phyloP scores from a whole-genome alignment of 1,140 invertebrate genomes.

The Sipha flava region DNA sequence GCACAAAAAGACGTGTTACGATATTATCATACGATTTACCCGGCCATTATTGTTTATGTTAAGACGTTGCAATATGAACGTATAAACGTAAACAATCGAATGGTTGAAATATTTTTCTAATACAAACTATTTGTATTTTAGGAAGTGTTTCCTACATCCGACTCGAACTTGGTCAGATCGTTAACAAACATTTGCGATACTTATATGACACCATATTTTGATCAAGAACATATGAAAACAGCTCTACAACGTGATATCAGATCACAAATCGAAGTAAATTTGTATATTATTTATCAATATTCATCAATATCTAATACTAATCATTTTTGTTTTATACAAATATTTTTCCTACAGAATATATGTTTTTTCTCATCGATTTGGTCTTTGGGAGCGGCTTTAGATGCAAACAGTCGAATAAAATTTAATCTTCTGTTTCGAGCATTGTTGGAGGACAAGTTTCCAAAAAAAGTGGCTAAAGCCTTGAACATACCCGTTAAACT shows the following conservation, averaged over 20 bases:
- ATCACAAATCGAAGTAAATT: slow-evolving; percentile 60
- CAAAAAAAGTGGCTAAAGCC: slow-evolving; percentile 47
- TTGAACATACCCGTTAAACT: slow-evolving; percentile 46
- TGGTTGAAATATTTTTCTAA: neutral
- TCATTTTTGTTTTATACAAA: too few species aligned
- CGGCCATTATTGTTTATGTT: neutral
- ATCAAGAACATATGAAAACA: slow-evolving; percentile 63
- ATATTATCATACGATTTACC: neutral
- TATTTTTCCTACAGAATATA: slow-evolving; percentile 57
- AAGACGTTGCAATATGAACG: slow-evolving; percentile 1
- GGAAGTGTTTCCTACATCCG: slow-evolving; percentile 80
- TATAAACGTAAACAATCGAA: neutral
- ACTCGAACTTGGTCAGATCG: slow-evolving; percentile 69
- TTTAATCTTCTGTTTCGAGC: slow-evolving; percentile 75
- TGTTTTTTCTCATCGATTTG: slow-evolving; percentile 89
- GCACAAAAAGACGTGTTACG: slow-evolving; percentile 48
- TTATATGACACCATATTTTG: slow-evolving; percentile 75
- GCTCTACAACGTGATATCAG: slow-evolving; percentile 64
- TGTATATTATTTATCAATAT: too few species aligned
- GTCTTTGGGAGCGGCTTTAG: slow-evolving; percentile 75
- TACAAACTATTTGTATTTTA: slow-evolving; percentile 41
- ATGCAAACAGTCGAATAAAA: slow-evolving; percentile 58
- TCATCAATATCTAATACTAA: too few species aligned
- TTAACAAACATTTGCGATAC: slow-evolving; percentile 84
- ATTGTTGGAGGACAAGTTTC: slow-evolving; percentile 67